phyloP scores from a whole-genome alignment of 2,888 invertebrate species.

The Gari tellinella region DNA sequence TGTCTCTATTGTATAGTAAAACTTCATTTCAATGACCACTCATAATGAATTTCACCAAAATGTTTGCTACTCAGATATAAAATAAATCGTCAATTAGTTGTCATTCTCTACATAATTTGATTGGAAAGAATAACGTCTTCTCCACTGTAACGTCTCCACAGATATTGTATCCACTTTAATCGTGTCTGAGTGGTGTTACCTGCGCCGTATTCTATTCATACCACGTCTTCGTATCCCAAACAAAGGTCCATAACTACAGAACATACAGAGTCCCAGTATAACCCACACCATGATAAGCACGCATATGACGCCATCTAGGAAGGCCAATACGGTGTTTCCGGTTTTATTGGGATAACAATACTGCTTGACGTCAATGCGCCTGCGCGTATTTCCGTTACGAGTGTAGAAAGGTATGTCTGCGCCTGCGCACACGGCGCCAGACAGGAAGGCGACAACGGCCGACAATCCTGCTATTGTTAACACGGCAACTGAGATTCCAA shows the following conservation, averaged over 20 bases:
- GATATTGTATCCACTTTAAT: too few species aligned
- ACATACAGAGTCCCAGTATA: slow-evolving; percentile 28
- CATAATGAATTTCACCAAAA: too few species aligned
- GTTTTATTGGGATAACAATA: slow-evolving; percentile 35
- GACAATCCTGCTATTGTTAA: slow-evolving; percentile 22
- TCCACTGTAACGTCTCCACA: too few species aligned
- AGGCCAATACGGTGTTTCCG: slow-evolving; percentile 32
- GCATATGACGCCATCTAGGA: slow-evolving; percentile 32
- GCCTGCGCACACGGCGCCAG: slow-evolving; percentile 46
- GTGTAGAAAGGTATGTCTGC: slow-evolving; percentile 34
- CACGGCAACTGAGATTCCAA: slow-evolving; percentile 10
- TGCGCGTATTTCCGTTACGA: slow-evolving; percentile 2
- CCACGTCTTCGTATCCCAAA: slow-evolving; percentile 20
- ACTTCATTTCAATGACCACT: too few species aligned
- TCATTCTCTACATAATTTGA: too few species aligned
- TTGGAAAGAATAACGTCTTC: too few species aligned
- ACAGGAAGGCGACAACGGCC: slow-evolving; percentile 34
- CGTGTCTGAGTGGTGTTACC: too few species aligned
- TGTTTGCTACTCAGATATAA: too few species aligned
- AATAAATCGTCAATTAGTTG: too few species aligned
- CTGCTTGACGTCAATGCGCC: slow-evolving; percentile 36
- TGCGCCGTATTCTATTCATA: too few species aligned
- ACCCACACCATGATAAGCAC: slow-evolving; percentile 11
- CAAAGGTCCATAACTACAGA: slow-evolving; percentile 40
- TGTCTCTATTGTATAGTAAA: too few species aligned